Conservation (phyloP, 2,797 vertebrate genomes). For the Melopsittacus undulatus region DNA sequence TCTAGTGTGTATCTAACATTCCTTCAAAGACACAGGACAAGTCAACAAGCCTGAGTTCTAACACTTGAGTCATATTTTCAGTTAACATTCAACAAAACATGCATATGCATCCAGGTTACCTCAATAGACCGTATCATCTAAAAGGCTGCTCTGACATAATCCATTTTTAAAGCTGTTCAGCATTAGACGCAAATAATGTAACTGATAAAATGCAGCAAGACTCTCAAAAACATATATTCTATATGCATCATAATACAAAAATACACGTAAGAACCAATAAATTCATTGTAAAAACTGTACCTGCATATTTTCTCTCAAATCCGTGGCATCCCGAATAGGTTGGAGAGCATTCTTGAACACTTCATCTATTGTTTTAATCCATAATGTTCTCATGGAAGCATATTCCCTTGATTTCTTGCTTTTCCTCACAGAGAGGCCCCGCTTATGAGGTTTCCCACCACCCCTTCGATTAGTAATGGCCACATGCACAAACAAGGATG, state of each 20-base stretch:
- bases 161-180: background rate
- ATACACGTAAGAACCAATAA: background rate
- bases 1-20: background rate
- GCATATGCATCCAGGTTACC: background rate
- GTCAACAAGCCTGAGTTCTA: background rate
- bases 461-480: conserved; percentile 98
- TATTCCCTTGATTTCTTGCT: conserved; percentile 93
- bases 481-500: conserved; percentile 95
- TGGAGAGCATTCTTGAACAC: conserved; percentile 95
- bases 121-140: background rate
- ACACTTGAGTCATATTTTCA: background rate
- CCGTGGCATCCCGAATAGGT: conserved; percentile 92
- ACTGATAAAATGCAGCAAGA: background rate
- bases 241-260: background rate
- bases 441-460: conserved; percentile 96
- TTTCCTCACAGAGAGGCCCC: conserved; percentile 96
- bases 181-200: background rate
- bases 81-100: background rate
- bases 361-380: conserved; percentile 93
- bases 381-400: conserved; percentile 91
- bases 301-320: conserved; percentile 99
- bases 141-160: background rate
- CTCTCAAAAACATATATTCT: background rate
- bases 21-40: background rate
- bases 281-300: conserved; percentile 72